phyloP scores from a whole-genome alignment of 2,888 invertebrate species.

The Andrena hattorfiana region DNA sequence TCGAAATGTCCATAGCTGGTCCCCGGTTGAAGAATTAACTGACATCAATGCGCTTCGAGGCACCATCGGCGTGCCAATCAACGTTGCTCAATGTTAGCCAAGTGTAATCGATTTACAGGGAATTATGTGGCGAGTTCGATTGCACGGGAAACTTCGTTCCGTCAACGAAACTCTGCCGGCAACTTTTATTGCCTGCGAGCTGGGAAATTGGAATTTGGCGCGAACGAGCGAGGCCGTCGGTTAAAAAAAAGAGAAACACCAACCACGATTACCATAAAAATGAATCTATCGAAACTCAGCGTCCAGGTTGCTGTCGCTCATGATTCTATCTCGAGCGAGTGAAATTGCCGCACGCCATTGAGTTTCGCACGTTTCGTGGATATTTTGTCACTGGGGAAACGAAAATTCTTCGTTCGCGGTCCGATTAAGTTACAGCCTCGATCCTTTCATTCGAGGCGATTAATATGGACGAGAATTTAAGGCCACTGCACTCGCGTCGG shows the following conservation, averaged over 20 bases:
- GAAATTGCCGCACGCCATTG: background rate
- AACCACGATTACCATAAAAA: constrained; percentile 41
- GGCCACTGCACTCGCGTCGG: background rate
- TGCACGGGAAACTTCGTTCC: background rate
- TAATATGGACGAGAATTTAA: background rate
- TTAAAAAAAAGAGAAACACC: background rate
- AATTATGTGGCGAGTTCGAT: constrained; percentile 11
- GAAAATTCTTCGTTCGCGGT: background rate
- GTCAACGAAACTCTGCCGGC: background rate
- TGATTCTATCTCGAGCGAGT: constrained; percentile 7
- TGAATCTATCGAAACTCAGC: constrained; percentile 18
- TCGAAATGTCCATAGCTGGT: background rate
- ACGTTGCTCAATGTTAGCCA: background rate
- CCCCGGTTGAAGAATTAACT: too few species aligned
- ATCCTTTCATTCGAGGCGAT: background rate
- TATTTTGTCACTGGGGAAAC: background rate
- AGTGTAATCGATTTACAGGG: background rate
- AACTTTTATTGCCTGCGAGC: background rate
- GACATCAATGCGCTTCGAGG: background rate
- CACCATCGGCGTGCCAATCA: background rate
- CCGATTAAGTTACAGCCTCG: background rate
- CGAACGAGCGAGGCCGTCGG: background rate
- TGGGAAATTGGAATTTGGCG: background rate
- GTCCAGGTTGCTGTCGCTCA: background rate
- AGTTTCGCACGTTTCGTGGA: background rate